Percentiles rank a stretch among this genome's conserved stretches.
Evolutionary conservation across 2,888 invertebrate species (phyloP).

Genomic region (Luperina testacea): DNA sequence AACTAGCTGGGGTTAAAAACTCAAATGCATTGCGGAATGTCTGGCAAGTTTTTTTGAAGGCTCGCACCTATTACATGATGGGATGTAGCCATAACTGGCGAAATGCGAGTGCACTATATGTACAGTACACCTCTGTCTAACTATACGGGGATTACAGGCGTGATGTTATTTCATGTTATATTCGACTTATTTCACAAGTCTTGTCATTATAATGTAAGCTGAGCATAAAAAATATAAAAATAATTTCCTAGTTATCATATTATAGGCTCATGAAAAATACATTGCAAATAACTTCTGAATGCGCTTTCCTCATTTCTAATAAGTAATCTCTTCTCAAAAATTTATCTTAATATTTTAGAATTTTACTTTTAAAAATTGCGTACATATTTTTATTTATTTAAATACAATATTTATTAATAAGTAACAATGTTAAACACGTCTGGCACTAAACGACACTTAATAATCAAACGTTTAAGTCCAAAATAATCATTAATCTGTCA

Average conservation of each 20-base stretch:
- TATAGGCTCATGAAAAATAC: not conserved
- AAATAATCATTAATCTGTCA: conserved; percentile 57
- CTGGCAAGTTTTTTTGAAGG: not conserved
- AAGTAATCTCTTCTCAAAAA: conserved; percentile 47
- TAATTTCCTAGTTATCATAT: not conserved
- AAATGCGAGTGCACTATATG: not conserved
- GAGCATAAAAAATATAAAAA: not conserved
- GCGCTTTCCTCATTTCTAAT: conserved; percentile 42
- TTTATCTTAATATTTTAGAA: conserved; percentile 57
- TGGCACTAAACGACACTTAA: conserved; percentile 78
- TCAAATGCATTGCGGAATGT: conserved; percentile 20
- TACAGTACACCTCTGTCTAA: not conserved
- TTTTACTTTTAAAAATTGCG: conserved; percentile 62
- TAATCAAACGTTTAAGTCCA: conserved; percentile 55
- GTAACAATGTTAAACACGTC: conserved; percentile 79
- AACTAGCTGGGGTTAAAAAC: not conserved
- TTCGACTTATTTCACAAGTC: not conserved
- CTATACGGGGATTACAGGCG: not conserved
- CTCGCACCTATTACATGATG: no score
- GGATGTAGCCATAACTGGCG: not conserved
- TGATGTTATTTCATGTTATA: not conserved
- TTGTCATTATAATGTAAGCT: not conserved
- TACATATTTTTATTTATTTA: conserved; percentile 65
- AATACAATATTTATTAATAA: conserved; percentile 74
- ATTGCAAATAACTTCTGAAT: conserved; percentile 43